phyloP scores from a whole-genome alignment of 2,888 invertebrate species.

The Euphydryas editha region DNA sequence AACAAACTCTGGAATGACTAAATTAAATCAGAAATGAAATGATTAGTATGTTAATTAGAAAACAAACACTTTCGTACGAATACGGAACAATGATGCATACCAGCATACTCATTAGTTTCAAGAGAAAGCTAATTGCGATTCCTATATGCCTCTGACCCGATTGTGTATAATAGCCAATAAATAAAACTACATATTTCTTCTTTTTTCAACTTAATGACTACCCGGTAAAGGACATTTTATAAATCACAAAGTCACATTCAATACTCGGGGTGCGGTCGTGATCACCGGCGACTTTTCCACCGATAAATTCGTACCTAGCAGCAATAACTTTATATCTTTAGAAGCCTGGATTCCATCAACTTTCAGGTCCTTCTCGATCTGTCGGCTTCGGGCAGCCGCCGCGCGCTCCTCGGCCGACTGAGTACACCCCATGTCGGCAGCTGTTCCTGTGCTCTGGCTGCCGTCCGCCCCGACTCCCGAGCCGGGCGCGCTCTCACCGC shows the following conservation, averaged over 20 bases:
- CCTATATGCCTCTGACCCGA: constrained; percentile 36
- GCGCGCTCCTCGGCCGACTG: constrained; percentile 99
- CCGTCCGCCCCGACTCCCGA: constrained; percentile 81
- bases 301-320: constrained; percentile 90
- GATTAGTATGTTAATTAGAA: constrained; percentile 45
- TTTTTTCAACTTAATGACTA: constrained; percentile 22
- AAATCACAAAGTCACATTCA: constrained; percentile 41
- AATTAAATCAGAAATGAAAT: not conserved
- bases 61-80: constrained; percentile 68
- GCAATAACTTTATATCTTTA: constrained; percentile 98
- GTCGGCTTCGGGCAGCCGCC: constrained; percentile 98
- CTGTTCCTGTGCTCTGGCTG: constrained; percentile 78
- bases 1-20: not conserved
- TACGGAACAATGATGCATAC: constrained; percentile 64
- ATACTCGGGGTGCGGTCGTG: constrained; percentile 73
- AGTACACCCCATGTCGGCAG: constrained; percentile 97
- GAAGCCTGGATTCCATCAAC: constrained; percentile 99
- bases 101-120: constrained; percentile 68
- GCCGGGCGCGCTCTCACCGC: constrained; percentile 85
- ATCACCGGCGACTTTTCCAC: constrained; percentile 37
- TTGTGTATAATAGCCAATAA: constrained; percentile 25
- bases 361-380: constrained; percentile 98
- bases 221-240: constrained; percentile 18
- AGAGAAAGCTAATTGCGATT: constrained; percentile 63
- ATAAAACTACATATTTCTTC: constrained; percentile 29